A percentile compares a stretch with the other conserved stretches of the same genome.
These are phyloP conservation scores for Cetonia aurata DNA, from an alignment of 2,888 invertebrate genomes.

Conservation along the genomic window DNA sequence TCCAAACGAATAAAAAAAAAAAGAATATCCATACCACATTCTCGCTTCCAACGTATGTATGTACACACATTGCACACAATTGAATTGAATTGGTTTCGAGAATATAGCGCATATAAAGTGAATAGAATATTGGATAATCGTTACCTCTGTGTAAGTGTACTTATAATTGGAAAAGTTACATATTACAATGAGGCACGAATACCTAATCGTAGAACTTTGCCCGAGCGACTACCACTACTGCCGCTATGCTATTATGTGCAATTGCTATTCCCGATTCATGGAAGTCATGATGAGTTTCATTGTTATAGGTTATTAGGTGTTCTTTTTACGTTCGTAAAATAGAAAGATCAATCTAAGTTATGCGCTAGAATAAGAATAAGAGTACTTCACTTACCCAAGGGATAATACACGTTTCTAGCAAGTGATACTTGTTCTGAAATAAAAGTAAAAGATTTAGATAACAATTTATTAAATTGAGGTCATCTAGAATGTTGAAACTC, in stretches of 20 bases:
- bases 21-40: too few relatives aligned
- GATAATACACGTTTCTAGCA: neutral
- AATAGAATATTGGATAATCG: constrained; percentile 41
- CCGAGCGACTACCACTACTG: constrained; percentile 14
- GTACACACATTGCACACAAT: neutral
- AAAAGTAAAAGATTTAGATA: neutral
- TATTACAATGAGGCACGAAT: constrained; percentile 37
- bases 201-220: constrained; percentile 38
- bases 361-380: neutral
- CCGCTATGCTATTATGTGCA: constrained; percentile 34
- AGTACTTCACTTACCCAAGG: constrained; percentile 23
- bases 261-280: constrained; percentile 36
- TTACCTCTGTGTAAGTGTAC: constrained; percentile 36
- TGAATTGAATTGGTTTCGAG: constrained; percentile 36
- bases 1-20: too few relatives aligned
- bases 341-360: neutral
- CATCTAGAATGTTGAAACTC: too few relatives aligned
- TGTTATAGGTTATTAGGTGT: constrained; percentile 36
- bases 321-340: constrained; percentile 17
- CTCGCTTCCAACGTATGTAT: neutral
- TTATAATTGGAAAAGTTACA: constrained; percentile 42
- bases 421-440: neutral
- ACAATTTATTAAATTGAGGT: too few relatives aligned
- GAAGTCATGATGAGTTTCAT: constrained; percentile 37
- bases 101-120: constrained; percentile 21